Evolutionary conservation across 1,140 invertebrate genomes (phyloP), one percentile per base, ranked within the genome.

Genomic region (Cydia splendana): DNA sequence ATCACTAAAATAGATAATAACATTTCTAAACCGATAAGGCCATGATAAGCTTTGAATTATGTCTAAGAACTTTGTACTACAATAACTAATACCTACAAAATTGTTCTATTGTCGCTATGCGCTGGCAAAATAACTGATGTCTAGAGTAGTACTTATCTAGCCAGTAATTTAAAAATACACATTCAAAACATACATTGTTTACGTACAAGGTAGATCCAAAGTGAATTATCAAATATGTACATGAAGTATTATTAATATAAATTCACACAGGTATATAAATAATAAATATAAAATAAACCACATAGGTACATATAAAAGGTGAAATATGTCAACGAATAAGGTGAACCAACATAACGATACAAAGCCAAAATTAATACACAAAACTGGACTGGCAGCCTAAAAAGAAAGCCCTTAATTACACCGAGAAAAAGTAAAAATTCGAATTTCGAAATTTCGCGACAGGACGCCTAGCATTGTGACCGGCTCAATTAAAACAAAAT

Each of bases 371-470:
- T 51, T 18, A 53, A 53, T 15, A 57, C 51, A n/a, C 15, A 9
- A 74, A 18, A 75, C 45, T 9, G 45, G 13, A 48, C 12, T 57
- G 67, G 67, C 67, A 71, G 9, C 15, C n/a, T 7, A 67, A 67
- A 34, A 67, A 67, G 34, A 71, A 71, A 71, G n/a, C 67, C 30
- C 34, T 71, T 24, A n/a, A 71, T 69, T 57, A 42, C 65, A 18
- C 30, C 13, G n/a, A 71, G 18, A 45, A 71, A 71, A 80, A 80
- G 83, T 82, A 81, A 83, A 85, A 87, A 84, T 90, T 89, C 85
- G 85, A 91, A 88, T 92, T 92, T 91, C 86, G 85, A 90, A 78
- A 90, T 91, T 92, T 90, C 84, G 87, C 86, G 84, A 85, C 84
- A 88, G 87, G 88, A 88, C 86, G 82, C 76, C 77, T 78, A 80